Conservation (phyloP, 2,888 invertebrate genomes). For the Nephrotoma appendiculata region DNA sequence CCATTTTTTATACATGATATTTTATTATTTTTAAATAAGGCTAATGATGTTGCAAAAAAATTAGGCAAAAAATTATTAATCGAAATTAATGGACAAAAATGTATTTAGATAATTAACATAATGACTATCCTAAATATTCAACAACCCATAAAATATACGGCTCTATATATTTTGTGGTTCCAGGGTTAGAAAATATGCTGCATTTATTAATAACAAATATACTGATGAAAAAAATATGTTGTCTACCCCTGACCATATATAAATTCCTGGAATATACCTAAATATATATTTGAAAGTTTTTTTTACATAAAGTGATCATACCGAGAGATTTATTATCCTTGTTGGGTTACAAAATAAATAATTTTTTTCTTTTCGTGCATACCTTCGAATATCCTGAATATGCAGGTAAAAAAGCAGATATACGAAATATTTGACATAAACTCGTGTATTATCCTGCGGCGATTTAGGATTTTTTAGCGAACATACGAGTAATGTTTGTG, state of each 20-base stretch:
- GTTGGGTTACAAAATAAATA: background rate
- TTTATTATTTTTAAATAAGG: background rate
- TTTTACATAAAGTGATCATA: conserved; percentile 9
- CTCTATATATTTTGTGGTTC: background rate
- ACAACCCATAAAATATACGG: background rate
- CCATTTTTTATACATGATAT: background rate
- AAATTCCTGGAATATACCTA: background rate
- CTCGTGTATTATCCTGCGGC: background rate
- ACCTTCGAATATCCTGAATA: background rate
- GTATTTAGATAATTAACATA: background rate
- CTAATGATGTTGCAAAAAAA: background rate
- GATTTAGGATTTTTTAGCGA: background rate
- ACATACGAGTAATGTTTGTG: background rate
- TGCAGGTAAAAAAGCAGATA: background rate
- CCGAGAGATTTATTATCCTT: conserved; percentile 15
- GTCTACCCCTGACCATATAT: background rate
- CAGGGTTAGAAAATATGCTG: background rate
- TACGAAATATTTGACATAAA: background rate
- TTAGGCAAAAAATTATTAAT: background rate
- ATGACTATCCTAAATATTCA: background rate
- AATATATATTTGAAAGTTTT: background rate
- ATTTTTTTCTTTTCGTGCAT: background rate
- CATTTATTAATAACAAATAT: background rate
- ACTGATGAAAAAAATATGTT: background rate
- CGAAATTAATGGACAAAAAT: background rate